Evolutionary conservation across 53 echinoderm and acorn worm genomes (phyloP).

Genomic region (Holothuria scabra): DNA sequence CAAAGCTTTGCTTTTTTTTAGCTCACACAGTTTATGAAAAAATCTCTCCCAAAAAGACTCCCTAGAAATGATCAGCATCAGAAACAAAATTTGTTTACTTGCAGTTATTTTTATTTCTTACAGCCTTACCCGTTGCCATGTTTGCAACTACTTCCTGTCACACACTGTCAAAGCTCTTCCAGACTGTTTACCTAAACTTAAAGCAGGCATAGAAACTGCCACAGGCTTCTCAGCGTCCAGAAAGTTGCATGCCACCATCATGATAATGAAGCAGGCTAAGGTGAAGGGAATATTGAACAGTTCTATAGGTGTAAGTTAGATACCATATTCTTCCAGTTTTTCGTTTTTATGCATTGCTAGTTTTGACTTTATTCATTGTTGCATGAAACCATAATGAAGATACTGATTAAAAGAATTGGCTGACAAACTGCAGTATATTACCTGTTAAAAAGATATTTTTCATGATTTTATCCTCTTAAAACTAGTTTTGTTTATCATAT

Average conservation of each 20-base stretch:
- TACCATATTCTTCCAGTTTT: constrained; percentile 8
- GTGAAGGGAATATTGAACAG: constrained; percentile 50
- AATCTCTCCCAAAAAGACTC: no score
- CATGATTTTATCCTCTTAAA: no score
- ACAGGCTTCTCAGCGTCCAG: constrained; percentile 23
- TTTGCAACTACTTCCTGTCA: constrained; percentile 78
- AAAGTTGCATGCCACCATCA: constrained; percentile 65
- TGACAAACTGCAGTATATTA: no score
- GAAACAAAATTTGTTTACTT: constrained; percentile 14
- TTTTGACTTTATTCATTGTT: neutral
- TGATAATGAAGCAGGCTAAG: constrained; percentile 82
- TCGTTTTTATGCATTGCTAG: neutral
- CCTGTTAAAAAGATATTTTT: no score
- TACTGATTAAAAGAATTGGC: neutral
- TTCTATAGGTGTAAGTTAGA: constrained; percentile 74
- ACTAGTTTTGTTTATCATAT: no score
- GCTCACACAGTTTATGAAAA: no score
- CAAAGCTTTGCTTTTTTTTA: no score
- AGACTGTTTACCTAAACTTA: constrained; percentile 52
- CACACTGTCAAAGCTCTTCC: constrained; percentile 73
- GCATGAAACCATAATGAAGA: neutral
- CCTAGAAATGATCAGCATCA: no score
- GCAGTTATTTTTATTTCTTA: neutral
- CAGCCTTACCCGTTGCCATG: constrained; percentile 73
- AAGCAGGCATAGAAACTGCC: constrained; percentile 11